A percentile compares a stretch with the other conserved stretches of the same genome.
These are phyloP conservation scores for Eulemur rufifrons DNA, from an alignment of 2,113 vertebrate species.

Conservation along the genomic window DNA sequence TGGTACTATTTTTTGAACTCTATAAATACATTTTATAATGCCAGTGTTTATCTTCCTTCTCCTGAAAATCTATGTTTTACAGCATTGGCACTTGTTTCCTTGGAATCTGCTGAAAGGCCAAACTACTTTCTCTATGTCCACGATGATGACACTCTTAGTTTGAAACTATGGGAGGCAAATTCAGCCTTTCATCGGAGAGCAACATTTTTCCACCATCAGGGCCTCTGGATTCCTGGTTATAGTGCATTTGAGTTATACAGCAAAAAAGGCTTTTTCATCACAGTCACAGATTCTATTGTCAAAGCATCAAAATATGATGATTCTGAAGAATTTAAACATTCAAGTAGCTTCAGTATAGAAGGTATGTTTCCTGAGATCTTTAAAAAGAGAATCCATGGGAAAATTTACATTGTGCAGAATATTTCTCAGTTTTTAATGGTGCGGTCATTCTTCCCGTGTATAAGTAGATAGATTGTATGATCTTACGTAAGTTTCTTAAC, in stretches of 20 bases:
- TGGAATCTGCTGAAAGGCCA: slow-evolving; percentile 97
- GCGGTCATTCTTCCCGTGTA: neutral
- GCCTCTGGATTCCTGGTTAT: slow-evolving; percentile 92
- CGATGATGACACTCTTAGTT: slow-evolving; percentile 82
- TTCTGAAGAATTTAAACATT: slow-evolving; percentile 91
- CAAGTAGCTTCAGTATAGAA: slow-evolving; percentile 95
- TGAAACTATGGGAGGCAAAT: slow-evolving; percentile 91
- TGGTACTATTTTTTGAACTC: neutral
- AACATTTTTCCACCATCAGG: slow-evolving; percentile 95
- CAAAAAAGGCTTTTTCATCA: slow-evolving; percentile 94
- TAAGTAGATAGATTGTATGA: neutral
- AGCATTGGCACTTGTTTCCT: slow-evolving; percentile 92
- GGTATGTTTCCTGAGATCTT: slow-evolving; percentile 83
- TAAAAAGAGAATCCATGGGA: neutral
- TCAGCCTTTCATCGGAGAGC: slow-evolving; percentile 88
- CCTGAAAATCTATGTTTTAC: slow-evolving; percentile 19
- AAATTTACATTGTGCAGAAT: neutral
- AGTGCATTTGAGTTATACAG: slow-evolving; percentile 92
- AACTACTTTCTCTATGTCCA: slow-evolving; percentile 94
- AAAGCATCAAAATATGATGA: slow-evolving; percentile 91
- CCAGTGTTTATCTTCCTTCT: neutral
- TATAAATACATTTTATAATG: neutral
- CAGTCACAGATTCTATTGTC: slow-evolving; percentile 85
- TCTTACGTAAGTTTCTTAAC: neutral
- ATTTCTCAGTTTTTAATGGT: neutral